A percentile compares a stretch with the other conserved stretches of the same genome.
phyloP scores from a whole-genome alignment of 2,888 invertebrate species.

The Seira musarum region DNA sequence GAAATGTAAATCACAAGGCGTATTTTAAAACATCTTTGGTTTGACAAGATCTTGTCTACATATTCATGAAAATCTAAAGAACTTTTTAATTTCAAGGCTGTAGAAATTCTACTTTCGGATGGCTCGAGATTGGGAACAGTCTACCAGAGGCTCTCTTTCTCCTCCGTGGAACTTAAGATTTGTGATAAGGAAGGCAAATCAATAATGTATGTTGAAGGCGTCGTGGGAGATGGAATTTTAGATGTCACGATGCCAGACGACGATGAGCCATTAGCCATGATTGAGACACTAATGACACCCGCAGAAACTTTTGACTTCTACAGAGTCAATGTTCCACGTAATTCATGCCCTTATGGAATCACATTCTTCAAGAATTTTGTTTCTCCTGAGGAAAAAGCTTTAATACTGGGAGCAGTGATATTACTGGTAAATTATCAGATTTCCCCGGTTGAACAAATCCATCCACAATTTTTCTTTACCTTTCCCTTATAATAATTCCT shows the following conservation, averaged over 20 bases:
- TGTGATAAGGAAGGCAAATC: slow-evolving; percentile 18
- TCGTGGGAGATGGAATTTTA: slow-evolving; percentile 40
- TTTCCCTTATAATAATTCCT: too few relatives aligned
- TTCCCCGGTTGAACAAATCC: not conserved
- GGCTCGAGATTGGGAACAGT: slow-evolving; percentile 28
- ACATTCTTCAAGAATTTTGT: slow-evolving; percentile 44
- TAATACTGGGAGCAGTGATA: slow-evolving; percentile 35
- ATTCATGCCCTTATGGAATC: slow-evolving; percentile 37
- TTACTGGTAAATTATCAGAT: slow-evolving; percentile 35
- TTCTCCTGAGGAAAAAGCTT: slow-evolving; percentile 43
- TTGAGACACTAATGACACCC: slow-evolving; percentile 43
- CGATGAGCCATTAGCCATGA: slow-evolving; percentile 57
- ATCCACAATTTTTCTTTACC: too few relatives aligned
- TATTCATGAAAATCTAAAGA: not conserved
- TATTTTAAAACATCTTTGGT: not conserved
- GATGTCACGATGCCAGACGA: slow-evolving; percentile 41
- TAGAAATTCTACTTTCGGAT: slow-evolving; percentile 14
- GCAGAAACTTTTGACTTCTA: slow-evolving; percentile 48
- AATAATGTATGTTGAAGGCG: slow-evolving; percentile 30
- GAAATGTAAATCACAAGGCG: slow-evolving; percentile 45
- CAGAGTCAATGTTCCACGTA: slow-evolving; percentile 20
- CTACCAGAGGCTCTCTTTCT: slow-evolving; percentile 33
- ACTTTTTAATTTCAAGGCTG: not conserved
- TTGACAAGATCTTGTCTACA: not conserved
- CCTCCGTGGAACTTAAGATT: slow-evolving; percentile 28